Conservation (phyloP, 2,888 invertebrate genomes). For the Agonum fuliginosum region DNA sequence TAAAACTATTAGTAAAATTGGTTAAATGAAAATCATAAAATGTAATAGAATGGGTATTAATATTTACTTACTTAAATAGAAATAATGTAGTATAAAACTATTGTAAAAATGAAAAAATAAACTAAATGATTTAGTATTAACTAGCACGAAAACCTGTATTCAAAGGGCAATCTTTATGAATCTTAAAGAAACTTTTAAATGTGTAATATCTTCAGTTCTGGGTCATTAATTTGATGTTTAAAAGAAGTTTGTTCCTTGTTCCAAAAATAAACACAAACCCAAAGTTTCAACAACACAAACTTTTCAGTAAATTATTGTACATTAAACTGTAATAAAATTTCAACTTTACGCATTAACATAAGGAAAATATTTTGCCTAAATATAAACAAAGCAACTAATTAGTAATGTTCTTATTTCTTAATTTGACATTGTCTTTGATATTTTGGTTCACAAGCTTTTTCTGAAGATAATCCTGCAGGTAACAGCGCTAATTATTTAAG, state of each 20-base stretch:
- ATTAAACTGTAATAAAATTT: conserved; percentile 10
- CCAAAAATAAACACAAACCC: conserved; percentile 7
- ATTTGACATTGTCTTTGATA: background rate
- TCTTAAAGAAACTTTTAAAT: no score
- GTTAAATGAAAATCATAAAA: no score
- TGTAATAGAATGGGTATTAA: no score
- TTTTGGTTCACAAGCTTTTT: background rate
- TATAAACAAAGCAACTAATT: background rate
- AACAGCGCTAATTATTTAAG: background rate
- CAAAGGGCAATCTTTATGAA: background rate
- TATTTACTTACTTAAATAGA: no score
- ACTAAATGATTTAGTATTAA: no score
- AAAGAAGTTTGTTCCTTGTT: background rate
- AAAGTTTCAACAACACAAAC: conserved; percentile 15
- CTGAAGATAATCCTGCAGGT: no score
- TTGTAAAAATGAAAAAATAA: no score
- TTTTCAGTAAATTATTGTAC: background rate
- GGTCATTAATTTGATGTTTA: conserved; percentile 6
- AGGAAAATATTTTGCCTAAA: conserved; percentile 25
- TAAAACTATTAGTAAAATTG: no score
- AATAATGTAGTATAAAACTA: no score
- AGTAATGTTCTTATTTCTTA: conserved; percentile 3
- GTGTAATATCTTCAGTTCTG: conserved; percentile 3
- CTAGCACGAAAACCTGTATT: background rate
- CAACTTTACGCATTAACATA: conserved; percentile 11